Conservation (phyloP, 2,797 vertebrate genomes). For the Aeoliscus strigatus region DNA sequence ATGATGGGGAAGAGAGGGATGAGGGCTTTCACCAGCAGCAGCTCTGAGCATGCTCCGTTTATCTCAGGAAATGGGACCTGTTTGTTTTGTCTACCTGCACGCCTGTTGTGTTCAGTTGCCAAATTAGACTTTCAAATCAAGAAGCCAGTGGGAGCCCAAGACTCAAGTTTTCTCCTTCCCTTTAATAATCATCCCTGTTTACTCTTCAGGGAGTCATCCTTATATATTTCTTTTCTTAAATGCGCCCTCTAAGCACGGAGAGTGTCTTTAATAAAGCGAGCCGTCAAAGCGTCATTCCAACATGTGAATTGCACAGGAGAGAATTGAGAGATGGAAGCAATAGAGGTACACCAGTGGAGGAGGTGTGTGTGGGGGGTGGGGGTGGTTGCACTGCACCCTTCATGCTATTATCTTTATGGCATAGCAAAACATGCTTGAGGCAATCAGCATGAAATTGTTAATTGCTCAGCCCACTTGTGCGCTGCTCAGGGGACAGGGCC, state of each 20-base stretch:
- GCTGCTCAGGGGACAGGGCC: slow-evolving; percentile 82
- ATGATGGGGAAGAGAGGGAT: slow-evolving; percentile 47
- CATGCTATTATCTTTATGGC: slow-evolving; percentile 87
- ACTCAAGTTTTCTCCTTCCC: slow-evolving; percentile 73
- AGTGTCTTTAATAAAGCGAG: slow-evolving; percentile 76
- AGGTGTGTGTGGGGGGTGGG: slow-evolving; percentile 20
- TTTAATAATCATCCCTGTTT: slow-evolving; percentile 83
- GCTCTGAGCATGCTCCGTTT: slow-evolving; percentile 68
- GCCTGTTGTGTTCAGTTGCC: slow-evolving; percentile 75
- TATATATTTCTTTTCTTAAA: slow-evolving; percentile 74
- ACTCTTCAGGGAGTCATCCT: slow-evolving; percentile 79
- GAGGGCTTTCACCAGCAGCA: slow-evolving; percentile 62
- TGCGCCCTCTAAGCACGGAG: slow-evolving; percentile 69
- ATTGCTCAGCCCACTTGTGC: slow-evolving; percentile 86
- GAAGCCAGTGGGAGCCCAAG: slow-evolving; percentile 74
- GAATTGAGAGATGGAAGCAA: slow-evolving; percentile 72
- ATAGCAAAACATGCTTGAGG: slow-evolving; percentile 84
- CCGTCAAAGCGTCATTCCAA: slow-evolving; percentile 64
- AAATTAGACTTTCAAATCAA: slow-evolving; percentile 84
- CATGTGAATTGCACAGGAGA: slow-evolving; percentile 72
- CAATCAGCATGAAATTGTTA: slow-evolving; percentile 92
- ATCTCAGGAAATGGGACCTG: slow-evolving; percentile 65
- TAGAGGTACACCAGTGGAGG: slow-evolving; percentile 64
- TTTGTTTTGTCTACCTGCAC: slow-evolving; percentile 78
- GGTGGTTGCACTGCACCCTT: slow-evolving; percentile 64